These are phyloP conservation scores for Geophilus truncorum DNA, from an alignment of 2,888 invertebrate species.

Conservation along the genomic window DNA sequence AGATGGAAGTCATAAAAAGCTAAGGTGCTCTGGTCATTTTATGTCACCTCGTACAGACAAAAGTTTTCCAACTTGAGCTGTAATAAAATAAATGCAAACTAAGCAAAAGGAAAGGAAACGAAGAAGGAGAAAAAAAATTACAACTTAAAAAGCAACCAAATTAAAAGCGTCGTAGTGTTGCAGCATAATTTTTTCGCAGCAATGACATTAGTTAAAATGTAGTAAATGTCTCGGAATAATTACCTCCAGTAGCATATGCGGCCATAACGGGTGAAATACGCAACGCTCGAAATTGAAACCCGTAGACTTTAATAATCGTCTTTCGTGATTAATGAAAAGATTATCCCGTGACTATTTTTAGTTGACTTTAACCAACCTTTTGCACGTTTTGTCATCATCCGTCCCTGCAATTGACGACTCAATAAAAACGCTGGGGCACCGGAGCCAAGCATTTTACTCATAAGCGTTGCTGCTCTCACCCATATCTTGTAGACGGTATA, in stretches of 20 bases:
- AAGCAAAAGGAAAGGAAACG: not conserved
- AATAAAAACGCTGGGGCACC: constrained; percentile 5
- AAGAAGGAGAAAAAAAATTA: not conserved
- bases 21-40: not conserved
- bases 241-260: not conserved
- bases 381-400: constrained; percentile 1
- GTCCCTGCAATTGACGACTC: not conserved
- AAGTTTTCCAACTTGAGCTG: not conserved
- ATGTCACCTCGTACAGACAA: constrained; percentile 2
- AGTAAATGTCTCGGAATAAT: not conserved
- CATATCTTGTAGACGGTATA: not conserved
- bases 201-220: constrained; percentile 2
- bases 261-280: not conserved
- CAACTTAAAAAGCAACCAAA: constrained; percentile 8
- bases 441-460: constrained; percentile 16
- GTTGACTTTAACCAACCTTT: not conserved
- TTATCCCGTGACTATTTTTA: not conserved
- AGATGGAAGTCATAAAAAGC: constrained; percentile 12
- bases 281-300: not conserved
- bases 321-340: not conserved
- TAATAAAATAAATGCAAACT: constrained; percentile 8
- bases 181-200: not conserved
- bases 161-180: not conserved
- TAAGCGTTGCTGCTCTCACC: not conserved
- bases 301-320: not conserved